Base-by-base conservation (phyloP, 2,888 invertebrate species). In the Luffia ferchaultella region DNA sequence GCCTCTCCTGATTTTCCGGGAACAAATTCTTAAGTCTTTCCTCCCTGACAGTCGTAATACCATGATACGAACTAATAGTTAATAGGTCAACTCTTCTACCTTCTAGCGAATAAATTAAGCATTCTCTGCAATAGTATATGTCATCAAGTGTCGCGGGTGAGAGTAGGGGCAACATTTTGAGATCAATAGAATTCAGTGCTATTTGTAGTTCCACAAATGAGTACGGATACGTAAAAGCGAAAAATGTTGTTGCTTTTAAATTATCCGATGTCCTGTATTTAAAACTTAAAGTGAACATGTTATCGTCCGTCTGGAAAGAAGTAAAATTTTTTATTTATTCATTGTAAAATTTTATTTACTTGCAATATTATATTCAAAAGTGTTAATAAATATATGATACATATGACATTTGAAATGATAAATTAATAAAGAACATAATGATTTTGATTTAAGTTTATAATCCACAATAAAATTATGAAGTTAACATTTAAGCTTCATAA, bases 151-250 rank as follows among this genome's bases (percentile, higher is more conserved):
- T 60, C 52, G 68, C 70, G 30, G 72, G 62, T 1, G 67, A 55
- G 1, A 76, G 68, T 42, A 75, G 50, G 0, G 82, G 77, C 17
- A 83, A 62, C 80, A 89, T 86, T 68, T 86, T 87, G 52, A 73
- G 59, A 65, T 95, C 93, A 46, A 93, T 87, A 47, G 85, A 86
- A 57, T 85, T 86, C 19, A 96, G 77, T 61, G 89, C 87, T 55
- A 89, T 88, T 71, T 93, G 93, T 49, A 93, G 85, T 62, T 96
- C 95, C 0, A 88, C 86, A 67, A 94, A 96, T 0, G 95, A 91
- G 76, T 90, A 96, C 1, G 96, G 96, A 73, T 93, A 96, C 3
- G 95, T 95, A 74, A 96, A 96, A 0, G 96, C 95, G 77, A 96
- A 93, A 75, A 93, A 96, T 5, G 90, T 90, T 2, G 90, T 88